A percentile compares a stretch with the other conserved stretches of the same genome.
Conservation (phyloP, 2,797 vertebrate genomes). For the Pogonophryne albipinna region DNA sequence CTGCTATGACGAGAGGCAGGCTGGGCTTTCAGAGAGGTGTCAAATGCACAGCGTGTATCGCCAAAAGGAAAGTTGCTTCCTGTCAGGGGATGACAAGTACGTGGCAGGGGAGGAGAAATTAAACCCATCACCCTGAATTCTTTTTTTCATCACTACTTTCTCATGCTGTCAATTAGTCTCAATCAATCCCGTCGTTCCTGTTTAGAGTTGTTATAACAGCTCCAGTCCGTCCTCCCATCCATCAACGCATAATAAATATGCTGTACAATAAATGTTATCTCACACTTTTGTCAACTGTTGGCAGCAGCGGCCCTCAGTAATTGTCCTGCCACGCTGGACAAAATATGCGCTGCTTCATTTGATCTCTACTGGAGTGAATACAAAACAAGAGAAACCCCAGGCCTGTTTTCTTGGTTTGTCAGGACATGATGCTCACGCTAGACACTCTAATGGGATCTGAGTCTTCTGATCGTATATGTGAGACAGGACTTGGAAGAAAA, state of each 20-base stretch:
- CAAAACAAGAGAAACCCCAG: slow-evolving; percentile 50
- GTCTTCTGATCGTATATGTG: slow-evolving; percentile 58
- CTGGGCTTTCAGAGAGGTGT: slow-evolving; percentile 59
- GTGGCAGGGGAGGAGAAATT: slow-evolving; percentile 73
- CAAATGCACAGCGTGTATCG: slow-evolving; percentile 61
- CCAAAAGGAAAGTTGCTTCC: slow-evolving; percentile 68
- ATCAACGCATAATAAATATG: slow-evolving; percentile 74
- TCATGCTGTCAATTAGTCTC: slow-evolving; percentile 83
- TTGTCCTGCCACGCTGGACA: slow-evolving; percentile 68
- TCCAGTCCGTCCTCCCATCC: slow-evolving; percentile 70
- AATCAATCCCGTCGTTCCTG: slow-evolving; percentile 76
- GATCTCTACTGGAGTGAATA: slow-evolving; percentile 53
- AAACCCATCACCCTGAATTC: slow-evolving; percentile 59
- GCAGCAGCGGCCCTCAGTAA: slow-evolving; percentile 61
- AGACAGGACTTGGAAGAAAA: slow-evolving; percentile 36
- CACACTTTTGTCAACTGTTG: slow-evolving; percentile 70
- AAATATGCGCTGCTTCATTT: slow-evolving; percentile 64
- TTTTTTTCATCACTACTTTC: slow-evolving; percentile 11
- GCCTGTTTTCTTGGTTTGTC: slow-evolving; percentile 51
- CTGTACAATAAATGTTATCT: slow-evolving; percentile 71
- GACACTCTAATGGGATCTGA: slow-evolving; percentile 33
- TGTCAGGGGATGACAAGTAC: slow-evolving; percentile 83
- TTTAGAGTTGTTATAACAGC: slow-evolving; percentile 74
- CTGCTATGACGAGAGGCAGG: slow-evolving; percentile 41
- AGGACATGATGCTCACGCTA: slow-evolving; percentile 53